Evolutionary conservation across 2,888 invertebrate genomes (phyloP).

Genomic region (Lottia scabra): DNA sequence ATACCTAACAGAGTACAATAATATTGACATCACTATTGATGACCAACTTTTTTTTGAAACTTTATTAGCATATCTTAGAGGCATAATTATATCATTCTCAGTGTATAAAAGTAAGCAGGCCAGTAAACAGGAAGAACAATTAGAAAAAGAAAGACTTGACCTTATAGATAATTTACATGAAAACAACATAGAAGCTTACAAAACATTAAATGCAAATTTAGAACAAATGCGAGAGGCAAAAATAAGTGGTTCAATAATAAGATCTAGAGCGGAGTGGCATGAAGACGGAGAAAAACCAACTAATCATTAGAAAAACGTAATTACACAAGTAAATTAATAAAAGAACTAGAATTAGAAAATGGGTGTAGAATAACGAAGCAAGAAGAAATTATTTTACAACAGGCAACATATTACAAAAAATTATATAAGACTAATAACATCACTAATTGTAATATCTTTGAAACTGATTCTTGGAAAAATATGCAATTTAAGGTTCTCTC

Average conservation of each 20-base stretch:
- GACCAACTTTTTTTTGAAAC: slow-evolving; percentile 13
- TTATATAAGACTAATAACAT: background rate
- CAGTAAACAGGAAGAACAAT: slow-evolving; percentile 1
- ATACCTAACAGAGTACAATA: background rate
- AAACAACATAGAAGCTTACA: background rate
- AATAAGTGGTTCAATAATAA: slow-evolving; percentile 10
- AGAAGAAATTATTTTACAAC: slow-evolving; percentile 6
- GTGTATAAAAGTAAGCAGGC: slow-evolving; percentile 2
- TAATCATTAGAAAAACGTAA: slow-evolving; percentile 19
- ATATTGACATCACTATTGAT: background rate
- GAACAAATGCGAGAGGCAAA: slow-evolving; percentile 11
- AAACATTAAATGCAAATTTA: no score
- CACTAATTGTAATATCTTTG: no score
- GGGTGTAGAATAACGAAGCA: slow-evolving; percentile 1
- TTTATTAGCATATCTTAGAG: slow-evolving; percentile 7
- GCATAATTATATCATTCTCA: slow-evolving; percentile 9
- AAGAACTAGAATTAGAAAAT: background rate
- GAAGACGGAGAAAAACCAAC: slow-evolving; percentile 18
- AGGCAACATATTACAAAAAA: background rate
- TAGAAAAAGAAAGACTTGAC: background rate
- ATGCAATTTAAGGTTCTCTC: no score
- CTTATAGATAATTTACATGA: slow-evolving; percentile 2
- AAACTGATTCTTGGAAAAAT: no score
- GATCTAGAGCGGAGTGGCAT: slow-evolving; percentile 12
- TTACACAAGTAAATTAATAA: slow-evolving; percentile 16